Evolutionary conservation across 2,888 invertebrate genomes (phyloP).

Genomic region (Melanostoma mellinum): DNA sequence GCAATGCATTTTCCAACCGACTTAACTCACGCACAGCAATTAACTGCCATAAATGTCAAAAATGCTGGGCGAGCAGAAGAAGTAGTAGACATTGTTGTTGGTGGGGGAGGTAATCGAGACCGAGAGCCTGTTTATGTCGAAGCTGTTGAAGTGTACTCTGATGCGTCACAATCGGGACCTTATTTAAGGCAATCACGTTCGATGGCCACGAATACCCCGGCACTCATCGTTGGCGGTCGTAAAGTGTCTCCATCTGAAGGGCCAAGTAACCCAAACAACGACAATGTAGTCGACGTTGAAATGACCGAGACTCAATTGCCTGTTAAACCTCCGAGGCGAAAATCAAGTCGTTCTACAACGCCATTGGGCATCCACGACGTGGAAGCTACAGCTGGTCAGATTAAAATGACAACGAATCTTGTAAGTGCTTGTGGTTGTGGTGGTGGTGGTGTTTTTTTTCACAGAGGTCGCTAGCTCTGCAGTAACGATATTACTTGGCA

Average conservation of each 20-base stretch:
- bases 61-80: slow-evolving; percentile 4
- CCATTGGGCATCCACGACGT: slow-evolving; percentile 74
- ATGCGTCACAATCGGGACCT: slow-evolving; percentile 38
- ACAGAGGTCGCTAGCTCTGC: slow-evolving; percentile 32
- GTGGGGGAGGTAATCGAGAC: slow-evolving; percentile 39
- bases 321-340: slow-evolving; percentile 80
- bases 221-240: slow-evolving; percentile 76
- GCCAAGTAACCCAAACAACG: slow-evolving; percentile 22
- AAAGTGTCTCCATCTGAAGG: slow-evolving; percentile 57
- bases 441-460: slow-evolving; percentile 30
- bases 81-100: slow-evolving; percentile 30
- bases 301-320: slow-evolving; percentile 77
- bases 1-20: slow-evolving; percentile 69
- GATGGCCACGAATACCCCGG: slow-evolving; percentile 79
- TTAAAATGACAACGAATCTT: slow-evolving; percentile 56
- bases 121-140: slow-evolving; percentile 78
- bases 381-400: slow-evolving; percentile 63
- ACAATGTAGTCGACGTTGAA: slow-evolving; percentile 68
- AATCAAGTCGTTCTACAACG: slow-evolving; percentile 80
- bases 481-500: slow-evolving; percentile 48
- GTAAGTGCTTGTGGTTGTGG: slow-evolving; percentile 54
- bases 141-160: slow-evolving; percentile 70
- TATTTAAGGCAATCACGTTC: slow-evolving; percentile 76
- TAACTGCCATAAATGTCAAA: slow-evolving; percentile 61
- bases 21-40: slow-evolving; percentile 39